Base-by-base conservation (phyloP, 2,113 vertebrate species). In the Syngnathus typhle region DNA sequence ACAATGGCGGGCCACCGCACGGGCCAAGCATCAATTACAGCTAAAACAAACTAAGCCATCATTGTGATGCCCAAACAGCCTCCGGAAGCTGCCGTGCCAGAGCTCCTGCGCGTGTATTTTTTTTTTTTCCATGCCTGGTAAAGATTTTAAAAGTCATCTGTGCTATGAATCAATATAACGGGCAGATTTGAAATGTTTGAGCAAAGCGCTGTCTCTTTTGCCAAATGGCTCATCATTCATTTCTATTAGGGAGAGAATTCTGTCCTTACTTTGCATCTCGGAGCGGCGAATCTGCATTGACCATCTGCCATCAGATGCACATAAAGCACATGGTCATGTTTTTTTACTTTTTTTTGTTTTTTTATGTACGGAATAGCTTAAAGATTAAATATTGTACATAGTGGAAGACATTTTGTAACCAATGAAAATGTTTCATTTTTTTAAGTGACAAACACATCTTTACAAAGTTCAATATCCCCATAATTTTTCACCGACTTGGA, bases 161-260 rank as follows among this genome's bases (percentile, higher is more conserved):
- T 65, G 74, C 56, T 49, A 73, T 78, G 61, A 81, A 85, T 83
- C 76, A 75, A 82, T 79, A 68, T 38, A 69, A 69, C 75, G 74
- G 77, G 80, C 75, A 85, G 74, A 87, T 86, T 79, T 84, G 69
- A 83, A 78, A 84, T 81, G 84, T 88, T 86, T 84, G 75, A 82
- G 80, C 78, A 83, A 84, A 87, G 83, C 75, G 37, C 75, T 9
- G 75, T 84, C 85, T 83, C 79, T 80, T 82, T 81, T 85, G 88
- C 84, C 83, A 88, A 85, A 77, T 81, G 71, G 75, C 81, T 88
- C 82, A 84, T 86, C 86, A 87, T 81, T 89, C 83, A 88, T 89
- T 68, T 79, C 64, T 83, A 84, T 78, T 82, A 86, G 73, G 71
- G 70, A 65, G 78, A 71, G 75, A 77, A 80, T 76, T 77, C 81